These are phyloP conservation scores for Apis laboriosa DNA, from an alignment of 1,140 invertebrate genomes.

Conservation along the genomic window DNA sequence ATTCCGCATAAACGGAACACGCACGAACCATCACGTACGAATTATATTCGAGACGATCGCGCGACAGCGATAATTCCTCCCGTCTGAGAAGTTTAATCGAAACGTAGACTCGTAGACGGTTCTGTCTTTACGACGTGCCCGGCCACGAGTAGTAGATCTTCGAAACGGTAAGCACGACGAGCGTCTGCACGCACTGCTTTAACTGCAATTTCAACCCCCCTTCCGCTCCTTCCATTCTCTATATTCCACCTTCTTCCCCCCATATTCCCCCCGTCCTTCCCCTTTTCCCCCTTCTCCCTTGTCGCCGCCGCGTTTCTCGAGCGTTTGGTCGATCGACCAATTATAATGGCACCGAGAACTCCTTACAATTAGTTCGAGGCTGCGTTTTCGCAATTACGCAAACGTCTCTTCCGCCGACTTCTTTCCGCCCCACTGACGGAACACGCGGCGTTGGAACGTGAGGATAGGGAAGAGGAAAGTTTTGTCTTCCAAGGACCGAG, in stretches of 20 bases:
- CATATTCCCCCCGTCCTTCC: no score
- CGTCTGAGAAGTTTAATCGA: constrained; percentile 63
- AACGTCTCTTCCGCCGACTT: constrained; percentile 4
- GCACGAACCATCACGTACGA: constrained; percentile 44
- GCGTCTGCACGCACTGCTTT: constrained; percentile 39
- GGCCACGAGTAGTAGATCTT: not conserved
- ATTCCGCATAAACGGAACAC: constrained; percentile 20
- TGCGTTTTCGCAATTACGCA: constrained; percentile 45
- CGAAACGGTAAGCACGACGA: constrained; percentile 1
- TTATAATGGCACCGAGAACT: constrained; percentile 28
- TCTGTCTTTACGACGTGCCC: constrained; percentile 38
- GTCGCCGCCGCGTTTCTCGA: not conserved
- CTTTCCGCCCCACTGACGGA: not conserved
- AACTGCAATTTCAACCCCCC: constrained; percentile 31
- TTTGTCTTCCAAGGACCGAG: not conserved
- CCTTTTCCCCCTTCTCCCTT: not conserved
- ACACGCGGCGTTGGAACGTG: not conserved
- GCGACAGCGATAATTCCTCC: constrained; percentile 53
- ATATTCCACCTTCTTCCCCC: no score
- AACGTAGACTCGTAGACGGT: constrained; percentile 43
- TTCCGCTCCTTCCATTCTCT: no score
- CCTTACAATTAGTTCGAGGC: not conserved
- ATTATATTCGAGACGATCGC: constrained; percentile 53
- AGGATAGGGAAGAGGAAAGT: constrained; percentile 9
- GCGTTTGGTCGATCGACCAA: constrained; percentile 32